Evolutionary conservation across 2,888 invertebrate species (phyloP).

Genomic region (Eupithecia abbreviata): DNA sequence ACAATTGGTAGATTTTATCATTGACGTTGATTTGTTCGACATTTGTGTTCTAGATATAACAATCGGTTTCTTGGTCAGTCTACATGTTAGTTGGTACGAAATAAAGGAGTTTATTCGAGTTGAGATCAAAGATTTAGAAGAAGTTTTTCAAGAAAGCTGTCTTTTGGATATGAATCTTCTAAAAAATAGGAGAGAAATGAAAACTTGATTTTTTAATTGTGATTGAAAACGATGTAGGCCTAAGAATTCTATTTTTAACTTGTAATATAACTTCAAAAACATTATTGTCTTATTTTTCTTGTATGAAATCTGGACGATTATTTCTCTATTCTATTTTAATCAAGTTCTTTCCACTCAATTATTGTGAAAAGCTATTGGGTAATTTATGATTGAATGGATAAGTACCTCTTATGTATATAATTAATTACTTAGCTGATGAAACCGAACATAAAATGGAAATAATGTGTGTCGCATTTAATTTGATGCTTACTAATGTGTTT

Average conservation of each 20-base stretch:
- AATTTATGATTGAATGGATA: background rate
- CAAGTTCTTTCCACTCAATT: constrained; percentile 2
- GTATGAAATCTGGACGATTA: constrained; percentile 25
- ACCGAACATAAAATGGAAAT: constrained; percentile 5
- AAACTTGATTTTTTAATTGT: background rate
- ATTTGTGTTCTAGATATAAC: background rate
- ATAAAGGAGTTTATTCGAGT: constrained; percentile 18
- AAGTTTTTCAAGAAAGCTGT: background rate
- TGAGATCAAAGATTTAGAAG: background rate
- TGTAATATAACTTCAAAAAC: constrained; percentile 21
- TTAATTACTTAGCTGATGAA: constrained; percentile 12
- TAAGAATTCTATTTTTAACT: constrained; percentile 11
- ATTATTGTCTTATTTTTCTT: constrained; percentile 34
- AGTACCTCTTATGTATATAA: background rate
- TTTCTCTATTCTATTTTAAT: constrained; percentile 17
- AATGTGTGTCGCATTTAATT: background rate
- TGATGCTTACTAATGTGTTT: background rate
- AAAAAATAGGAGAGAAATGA: background rate
- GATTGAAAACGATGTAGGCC: constrained; percentile 1
- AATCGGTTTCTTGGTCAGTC: constrained; percentile 20
- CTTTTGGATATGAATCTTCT: background rate
- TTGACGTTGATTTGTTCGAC: background rate
- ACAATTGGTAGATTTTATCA: background rate
- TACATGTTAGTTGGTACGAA: constrained; percentile 32
- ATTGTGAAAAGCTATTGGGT: background rate